Evolutionary conservation across 2,797 vertebrate species (phyloP), one percentile per base, ranked within the genome.

Genomic region (Salarias fasciatus): DNA sequence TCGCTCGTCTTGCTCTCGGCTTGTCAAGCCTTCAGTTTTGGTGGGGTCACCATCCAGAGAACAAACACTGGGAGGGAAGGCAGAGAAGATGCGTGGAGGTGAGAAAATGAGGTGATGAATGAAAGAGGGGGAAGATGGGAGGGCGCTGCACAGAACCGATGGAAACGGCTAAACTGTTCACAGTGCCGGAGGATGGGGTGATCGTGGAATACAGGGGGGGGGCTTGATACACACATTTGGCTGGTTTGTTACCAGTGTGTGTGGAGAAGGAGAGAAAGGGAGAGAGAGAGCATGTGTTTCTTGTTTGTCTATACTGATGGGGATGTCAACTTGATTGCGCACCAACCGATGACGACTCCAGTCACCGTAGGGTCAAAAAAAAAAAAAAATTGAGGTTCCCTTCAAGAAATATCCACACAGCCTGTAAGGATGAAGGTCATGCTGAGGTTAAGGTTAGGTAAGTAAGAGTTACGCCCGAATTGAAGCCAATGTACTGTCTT

Each of bases 161-260:
- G 56, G 47, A 41, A 31, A 41, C 15, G 73, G 67, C 61, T 75
- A 58, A 82, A 67, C 74, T 68, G 71, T 47, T 56, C 12, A 4
- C 45, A 45, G 56, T 77, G 78, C 79, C 79, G 84, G 81, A 48
- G 66, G 65, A 77, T 53, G 37, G 66, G 77, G 82, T 84, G 73
- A 86, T 59, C 71, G 66, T 62, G 65, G 78, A 81, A 78, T 81
- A 70, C 71, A 78, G 18, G 18, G 18, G 18, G 63, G 71, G 69
- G 71, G 64, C 65, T 81, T 76, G 76, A 80, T 58, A 70, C 74
- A 75, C 63, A 75, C 62, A 83, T 86, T 84, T 84, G 69, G 63
- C 53, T 69, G 65, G 52, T 69, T 56, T 66, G 63, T 75, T 75
- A 59, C 44, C 18, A 3, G 18, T 3, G 18, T 24, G 18, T 24